phyloP scores from a whole-genome alignment of 64 coral and sea anemone genomes.

The Dendrophyllia cribrosa region DNA sequence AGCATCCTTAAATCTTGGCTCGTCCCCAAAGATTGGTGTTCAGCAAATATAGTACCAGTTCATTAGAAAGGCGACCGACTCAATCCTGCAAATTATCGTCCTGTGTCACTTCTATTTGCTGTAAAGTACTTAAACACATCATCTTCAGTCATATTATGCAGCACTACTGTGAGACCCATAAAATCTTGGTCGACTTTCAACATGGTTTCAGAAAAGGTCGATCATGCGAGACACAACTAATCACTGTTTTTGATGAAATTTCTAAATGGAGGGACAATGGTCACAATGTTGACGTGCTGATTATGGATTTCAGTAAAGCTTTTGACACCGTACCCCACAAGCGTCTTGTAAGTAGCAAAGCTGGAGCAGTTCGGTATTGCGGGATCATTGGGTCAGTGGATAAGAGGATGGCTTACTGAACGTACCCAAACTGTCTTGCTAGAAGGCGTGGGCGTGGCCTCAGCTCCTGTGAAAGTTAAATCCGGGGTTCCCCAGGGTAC shows the following conservation, averaged over 20 bases:
- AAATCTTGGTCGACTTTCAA: constrained; percentile 8
- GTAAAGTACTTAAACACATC: neutral
- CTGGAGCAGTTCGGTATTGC: neutral
- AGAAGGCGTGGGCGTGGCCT: constrained; percentile 17
- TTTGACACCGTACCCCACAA: constrained; percentile 24
- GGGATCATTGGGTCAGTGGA: neutral
- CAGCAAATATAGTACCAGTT: neutral
- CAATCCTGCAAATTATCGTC: neutral
- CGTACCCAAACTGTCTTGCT: constrained; percentile 7
- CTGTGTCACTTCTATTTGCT: too few relatives aligned
- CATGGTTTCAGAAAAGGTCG: constrained; percentile 30
- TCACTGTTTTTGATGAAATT: constrained; percentile 47
- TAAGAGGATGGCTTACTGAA: constrained; percentile 13
- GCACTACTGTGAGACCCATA: neutral
- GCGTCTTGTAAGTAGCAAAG: constrained; percentile 5
- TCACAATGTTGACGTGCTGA: constrained; percentile 41
- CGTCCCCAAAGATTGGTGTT: neutral
- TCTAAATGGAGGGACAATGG: constrained; percentile 25
- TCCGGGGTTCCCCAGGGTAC: constrained; percentile 15
- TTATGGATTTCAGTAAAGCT: constrained; percentile 61
- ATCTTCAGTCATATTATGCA: neutral
- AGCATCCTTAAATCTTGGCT: neutral
- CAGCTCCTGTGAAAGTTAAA: neutral
- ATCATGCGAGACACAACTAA: constrained; percentile 27
- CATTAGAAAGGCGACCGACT: neutral